A percentile compares a stretch with the other conserved stretches of the same genome.
Conservation (phyloP, 2,113 vertebrate species). For the Prietella phreatophila region DNA sequence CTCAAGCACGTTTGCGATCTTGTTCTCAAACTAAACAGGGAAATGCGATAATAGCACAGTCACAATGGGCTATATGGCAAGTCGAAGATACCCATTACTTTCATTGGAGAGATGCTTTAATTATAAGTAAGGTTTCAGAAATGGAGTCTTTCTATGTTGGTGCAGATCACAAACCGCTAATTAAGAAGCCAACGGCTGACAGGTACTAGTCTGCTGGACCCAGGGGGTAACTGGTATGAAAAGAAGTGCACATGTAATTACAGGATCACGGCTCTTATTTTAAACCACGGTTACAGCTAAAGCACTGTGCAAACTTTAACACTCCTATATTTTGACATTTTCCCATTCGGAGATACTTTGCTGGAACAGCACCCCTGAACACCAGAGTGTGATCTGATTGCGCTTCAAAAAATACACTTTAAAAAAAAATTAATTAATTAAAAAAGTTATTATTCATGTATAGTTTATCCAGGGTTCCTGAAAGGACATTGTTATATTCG, state of each 20-base stretch:
- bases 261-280: conserved; percentile 39
- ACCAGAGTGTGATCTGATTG: background rate
- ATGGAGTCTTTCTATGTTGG: conserved; percentile 68
- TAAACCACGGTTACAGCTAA: conserved; percentile 32
- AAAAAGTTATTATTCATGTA: no score
- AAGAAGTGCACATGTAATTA: conserved; percentile 49
- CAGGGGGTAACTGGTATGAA: conserved; percentile 48
- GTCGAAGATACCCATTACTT: conserved; percentile 69
- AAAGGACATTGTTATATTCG: background rate
- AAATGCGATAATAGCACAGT: conserved; percentile 64
- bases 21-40: conserved; percentile 41
- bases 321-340: conserved; percentile 2
- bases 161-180: conserved; percentile 68
- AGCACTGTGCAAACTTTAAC: conserved; percentile 10
- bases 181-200: conserved; percentile 71
- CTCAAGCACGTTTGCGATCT: background rate
- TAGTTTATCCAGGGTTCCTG: background rate
- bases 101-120: conserved; percentile 74
- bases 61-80: conserved; percentile 64
- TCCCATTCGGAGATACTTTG: background rate
- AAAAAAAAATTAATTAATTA: background rate
- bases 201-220: conserved; percentile 50
- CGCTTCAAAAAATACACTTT: background rate
- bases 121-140: conserved; percentile 74
- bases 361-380: background rate